phyloP scores from a whole-genome alignment of 1,140 invertebrate genomes.

The Drosophila lacteicornis region DNA sequence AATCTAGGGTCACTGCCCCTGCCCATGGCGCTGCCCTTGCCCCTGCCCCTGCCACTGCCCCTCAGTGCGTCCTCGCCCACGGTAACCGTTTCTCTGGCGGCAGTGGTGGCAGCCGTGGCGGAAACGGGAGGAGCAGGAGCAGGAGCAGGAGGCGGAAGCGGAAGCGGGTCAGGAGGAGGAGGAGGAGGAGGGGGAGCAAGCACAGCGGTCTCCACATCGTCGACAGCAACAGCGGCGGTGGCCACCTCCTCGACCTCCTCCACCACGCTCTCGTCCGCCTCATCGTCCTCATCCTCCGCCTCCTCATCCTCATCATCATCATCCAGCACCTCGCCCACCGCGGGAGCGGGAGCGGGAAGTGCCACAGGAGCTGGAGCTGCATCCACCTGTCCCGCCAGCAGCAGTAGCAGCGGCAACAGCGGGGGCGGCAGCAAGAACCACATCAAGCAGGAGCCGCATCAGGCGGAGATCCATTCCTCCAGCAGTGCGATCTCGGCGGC shows the following conservation, averaged over 20 bases:
- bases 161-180: neutral
- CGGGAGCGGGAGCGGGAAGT: conserved; percentile 30
- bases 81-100: conserved; percentile 49
- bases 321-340: conserved; percentile 30
- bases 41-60: conserved; percentile 35
- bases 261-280: conserved; percentile 41
- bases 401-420: conserved; percentile 55
- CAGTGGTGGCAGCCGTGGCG: conserved; percentile 50
- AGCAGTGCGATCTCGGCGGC: conserved; percentile 66
- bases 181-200: conserved; percentile 9
- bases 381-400: conserved; percentile 54
- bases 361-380: conserved; percentile 25
- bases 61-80: conserved; percentile 31
- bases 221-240: conserved; percentile 28
- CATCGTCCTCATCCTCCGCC: conserved; percentile 25
- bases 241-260: conserved; percentile 53
- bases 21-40: conserved; percentile 52
- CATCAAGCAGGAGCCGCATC: conserved; percentile 61
- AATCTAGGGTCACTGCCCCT: conserved; percentile 49
- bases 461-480: conserved; percentile 81
- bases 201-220: conserved; percentile 46
- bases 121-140: conserved; percentile 15
- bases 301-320: conserved; percentile 11
- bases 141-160: neutral
- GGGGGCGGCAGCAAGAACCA: conserved; percentile 66